These are phyloP conservation scores for Xenops minutus DNA, from an alignment of 2,797 vertebrate species.

Conservation along the genomic window DNA sequence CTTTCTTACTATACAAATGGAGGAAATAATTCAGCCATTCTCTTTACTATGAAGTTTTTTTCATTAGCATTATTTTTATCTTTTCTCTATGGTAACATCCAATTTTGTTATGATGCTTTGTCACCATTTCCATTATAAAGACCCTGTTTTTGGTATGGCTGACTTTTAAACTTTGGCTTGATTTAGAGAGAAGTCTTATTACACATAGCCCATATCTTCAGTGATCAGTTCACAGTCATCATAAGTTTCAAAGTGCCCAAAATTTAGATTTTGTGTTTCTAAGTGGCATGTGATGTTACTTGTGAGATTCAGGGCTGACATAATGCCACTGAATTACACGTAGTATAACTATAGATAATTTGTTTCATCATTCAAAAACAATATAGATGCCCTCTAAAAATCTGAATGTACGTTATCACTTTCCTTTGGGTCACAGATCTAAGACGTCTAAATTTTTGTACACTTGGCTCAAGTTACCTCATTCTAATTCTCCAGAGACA, in stretches of 20 bases:
- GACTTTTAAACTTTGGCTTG: neutral
- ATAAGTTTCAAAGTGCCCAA: neutral
- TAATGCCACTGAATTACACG: neutral
- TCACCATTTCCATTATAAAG: neutral
- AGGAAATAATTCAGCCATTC: neutral
- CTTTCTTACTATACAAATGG: neutral
- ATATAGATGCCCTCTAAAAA: neutral
- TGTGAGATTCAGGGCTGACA: neutral
- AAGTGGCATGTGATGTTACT: neutral
- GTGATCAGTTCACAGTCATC: neutral
- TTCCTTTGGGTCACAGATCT: neutral
- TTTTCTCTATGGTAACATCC: neutral
- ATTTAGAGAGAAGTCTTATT: neutral
- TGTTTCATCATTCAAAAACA: neutral
- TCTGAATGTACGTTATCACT: neutral
- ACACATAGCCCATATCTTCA: neutral
- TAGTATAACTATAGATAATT: neutral
- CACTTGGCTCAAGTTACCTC: neutral
- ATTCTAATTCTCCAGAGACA: neutral
- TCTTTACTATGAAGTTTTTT: neutral
- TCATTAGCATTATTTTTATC: neutral
- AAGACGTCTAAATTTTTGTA: neutral
- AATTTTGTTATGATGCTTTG: neutral
- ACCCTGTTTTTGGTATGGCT: accelerated
- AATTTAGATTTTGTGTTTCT: neutral